A percentile compares a stretch with the other conserved stretches of the same genome.
These are phyloP conservation scores for Caloenas nicobarica DNA, from an alignment of 2,113 vertebrate species.

Conservation along the genomic window DNA sequence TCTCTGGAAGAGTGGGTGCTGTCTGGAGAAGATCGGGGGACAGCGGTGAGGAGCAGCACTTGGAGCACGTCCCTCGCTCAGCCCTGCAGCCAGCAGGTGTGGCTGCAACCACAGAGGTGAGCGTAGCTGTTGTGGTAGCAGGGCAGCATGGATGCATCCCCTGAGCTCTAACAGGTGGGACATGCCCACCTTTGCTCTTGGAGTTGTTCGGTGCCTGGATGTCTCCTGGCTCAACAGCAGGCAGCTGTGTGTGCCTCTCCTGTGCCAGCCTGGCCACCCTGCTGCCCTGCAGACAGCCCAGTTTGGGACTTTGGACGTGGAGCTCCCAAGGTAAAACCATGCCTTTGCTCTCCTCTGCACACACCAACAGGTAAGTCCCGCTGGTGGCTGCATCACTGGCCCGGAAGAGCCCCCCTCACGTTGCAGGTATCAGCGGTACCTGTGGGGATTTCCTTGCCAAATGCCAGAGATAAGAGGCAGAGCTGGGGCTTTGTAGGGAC, in stretches of 20 bases:
- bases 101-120: not conserved
- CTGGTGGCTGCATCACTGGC: rapidly evolving
- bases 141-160: not conserved
- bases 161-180: not conserved
- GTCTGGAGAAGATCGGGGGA: not conserved
- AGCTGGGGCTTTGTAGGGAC: not conserved
- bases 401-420: not conserved
- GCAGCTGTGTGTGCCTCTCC: not conserved
- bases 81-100: not conserved
- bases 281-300: not conserved
- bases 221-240: rapidly evolving
- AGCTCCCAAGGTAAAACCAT: not conserved
- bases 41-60: not conserved
- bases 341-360: not conserved
- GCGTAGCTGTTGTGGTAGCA: rapidly evolving
- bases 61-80: not conserved
- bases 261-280: not conserved
- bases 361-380: not conserved
- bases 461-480: not conserved
- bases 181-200: not conserved
- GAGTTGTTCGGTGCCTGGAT: rapidly evolving
- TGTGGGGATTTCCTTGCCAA: rapidly evolving
- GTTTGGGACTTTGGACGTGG: not conserved
- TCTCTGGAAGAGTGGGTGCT: not conserved
- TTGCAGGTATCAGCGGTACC: not conserved